Base-by-base conservation (phyloP, 2,888 invertebrate species). In the Leptarthrus brevirostris region DNA sequence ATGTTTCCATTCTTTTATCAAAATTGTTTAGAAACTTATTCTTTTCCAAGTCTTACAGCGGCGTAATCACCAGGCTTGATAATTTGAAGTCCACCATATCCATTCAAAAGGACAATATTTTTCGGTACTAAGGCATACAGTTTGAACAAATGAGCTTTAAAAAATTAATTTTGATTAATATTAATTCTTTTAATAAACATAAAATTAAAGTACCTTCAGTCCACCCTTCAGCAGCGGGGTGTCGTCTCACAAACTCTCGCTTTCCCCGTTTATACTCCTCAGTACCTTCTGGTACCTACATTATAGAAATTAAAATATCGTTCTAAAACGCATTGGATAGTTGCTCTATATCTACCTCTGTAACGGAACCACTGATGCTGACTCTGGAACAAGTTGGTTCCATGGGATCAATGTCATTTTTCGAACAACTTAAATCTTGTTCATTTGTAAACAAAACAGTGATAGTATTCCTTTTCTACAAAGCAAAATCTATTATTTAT, bases 141-240 rank as follows among this genome's bases (percentile, higher is more conserved):
- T 80, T 90, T 93, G 87, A 93, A 95, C 20, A 88, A 82, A 83
- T 94, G 94, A 81, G 89, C 93, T 93, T n/a, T n/a, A n/a, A n/a
- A n/a, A n/a, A n/a, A n/a, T n/a, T n/a, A 8, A 47, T 12, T 16
- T 61, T n/a, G 2, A 14, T 16, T 6, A 3, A 24, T n/a, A 54
- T 10, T 70, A n/a, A n/a, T n/a, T n/a, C n/a, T n/a, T n/a, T n/a
- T n/a, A n/a, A n/a, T n/a, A n/a, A n/a, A n/a, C n/a, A n/a, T n/a
- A n/a, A n/a, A n/a, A n/a, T n/a, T n/a, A n/a, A n/a, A n/a, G 12
- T 66, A 83, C 83, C 77, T 53, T 74, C 74, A 24, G 81, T 74
- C 85, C 85, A 85, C 6, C 78, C 79, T 0, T 2, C 53, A 6
- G 82, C 80, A 20, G 84, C 81, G 8, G 85, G 84, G 78, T 85